Evolutionary conservation across 2,797 vertebrate genomes (phyloP).

Genomic region (Lepilemur septentrionalis): DNA sequence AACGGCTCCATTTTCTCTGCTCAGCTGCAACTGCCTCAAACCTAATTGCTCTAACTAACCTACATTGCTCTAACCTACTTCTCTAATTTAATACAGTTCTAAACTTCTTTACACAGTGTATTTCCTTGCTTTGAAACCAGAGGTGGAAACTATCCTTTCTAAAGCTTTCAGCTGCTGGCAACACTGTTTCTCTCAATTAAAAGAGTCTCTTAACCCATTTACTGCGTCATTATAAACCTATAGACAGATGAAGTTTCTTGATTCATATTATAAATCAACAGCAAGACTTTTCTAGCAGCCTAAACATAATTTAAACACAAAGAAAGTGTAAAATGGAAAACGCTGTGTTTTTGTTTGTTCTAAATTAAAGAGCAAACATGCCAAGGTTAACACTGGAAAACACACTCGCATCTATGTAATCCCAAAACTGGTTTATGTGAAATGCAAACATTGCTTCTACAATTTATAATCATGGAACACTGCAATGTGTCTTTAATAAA

Average conservation of each 20-base stretch:
- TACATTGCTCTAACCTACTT: neutral
- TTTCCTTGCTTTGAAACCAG: slow-evolving; percentile 2
- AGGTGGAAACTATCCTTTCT: neutral
- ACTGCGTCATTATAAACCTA: neutral
- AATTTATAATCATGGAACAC: neutral
- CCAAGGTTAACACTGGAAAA: neutral
- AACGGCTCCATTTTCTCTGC: neutral
- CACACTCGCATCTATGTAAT: neutral
- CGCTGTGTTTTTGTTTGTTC: neutral
- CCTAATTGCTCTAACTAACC: neutral
- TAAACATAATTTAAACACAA: neutral
- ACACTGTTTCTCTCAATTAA: neutral
- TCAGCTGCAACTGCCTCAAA: neutral
- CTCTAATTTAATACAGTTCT: neutral
- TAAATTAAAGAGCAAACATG: neutral
- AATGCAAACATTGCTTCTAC: neutral
- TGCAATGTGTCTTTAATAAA: neutral
- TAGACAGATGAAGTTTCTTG: neutral
- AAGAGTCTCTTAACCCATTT: neutral
- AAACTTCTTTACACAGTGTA: neutral
- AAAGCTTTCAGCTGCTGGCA: neutral
- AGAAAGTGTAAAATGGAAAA: neutral
- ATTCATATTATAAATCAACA: neutral
- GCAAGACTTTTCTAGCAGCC: neutral
- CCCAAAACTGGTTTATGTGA: neutral